Evolutionary conservation across 2,113 vertebrate genomes (phyloP), one percentile per base, ranked within the genome.

Genomic region (Bufo bufo): DNA sequence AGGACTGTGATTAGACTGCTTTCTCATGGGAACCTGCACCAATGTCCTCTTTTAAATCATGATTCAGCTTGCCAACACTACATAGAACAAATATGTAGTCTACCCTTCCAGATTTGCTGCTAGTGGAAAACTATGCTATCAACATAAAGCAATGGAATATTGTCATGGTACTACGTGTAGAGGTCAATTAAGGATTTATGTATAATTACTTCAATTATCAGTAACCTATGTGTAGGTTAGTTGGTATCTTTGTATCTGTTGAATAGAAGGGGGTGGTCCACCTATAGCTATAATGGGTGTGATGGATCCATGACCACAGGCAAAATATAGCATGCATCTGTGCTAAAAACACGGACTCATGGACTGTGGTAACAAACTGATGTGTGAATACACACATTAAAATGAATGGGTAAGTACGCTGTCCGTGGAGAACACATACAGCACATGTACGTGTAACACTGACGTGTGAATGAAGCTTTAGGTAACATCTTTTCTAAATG

Each of bases 21-120:
- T 89, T 89, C 87, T 89, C 87, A 89, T 89, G 87, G 87, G 87
- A 89, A 89, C 87, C 87, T 84, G 82, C 33, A 56, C 58, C 10
- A 78, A 82, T 84, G 82, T 84, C 82, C 81, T 84, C 86, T 84
- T 49, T 45, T 58, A 89, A 50, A 78, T 84, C 19, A 66, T 69
- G 81, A 89, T 83, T 78, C 23, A 69, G 59, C 72, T 84, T 78
- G 81, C 78, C 87, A 77, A 61, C 13, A 5, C 52, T 47, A 50
- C 54, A 74, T 33, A 83, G 82, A 75, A 61, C 47, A 88, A 66
- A 49, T 47, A 65, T 77, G 47, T 83, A 8, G 58, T 47, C 78
- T 49, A 17, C 65, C 0, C 47, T 4, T 69, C 17, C 20, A 78
- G 58, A 4, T 12, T 43, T 16, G 6, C n/a, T 58, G 72, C 33